Evolutionary conservation across 2,113 vertebrate genomes (phyloP), one percentile per base, ranked within the genome.

Genomic region (Hippocampus barbouri): DNA sequence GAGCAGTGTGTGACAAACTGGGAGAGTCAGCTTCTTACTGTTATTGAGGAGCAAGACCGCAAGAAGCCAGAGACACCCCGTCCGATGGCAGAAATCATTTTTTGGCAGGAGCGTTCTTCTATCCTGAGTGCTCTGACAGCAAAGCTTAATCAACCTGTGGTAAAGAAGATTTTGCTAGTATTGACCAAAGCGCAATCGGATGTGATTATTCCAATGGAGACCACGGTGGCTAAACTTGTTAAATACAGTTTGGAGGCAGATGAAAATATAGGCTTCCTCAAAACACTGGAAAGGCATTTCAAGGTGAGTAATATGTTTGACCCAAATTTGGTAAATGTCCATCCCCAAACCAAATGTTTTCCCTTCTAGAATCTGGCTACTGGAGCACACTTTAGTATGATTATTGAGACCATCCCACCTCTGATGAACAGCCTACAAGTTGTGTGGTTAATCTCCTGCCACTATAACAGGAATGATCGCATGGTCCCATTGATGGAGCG

Each of bases 401-500:
- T 96, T 49, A 69, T 94, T 51, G 91, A 93, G 10, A 94, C 92
- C 14, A 94, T 98, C 66, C 93, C 95, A 5, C 79, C 87, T 1
- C 92, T 99, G 91, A 94, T 99, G 94, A 91, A 88, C 0, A 91
- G 91, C 38, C 85, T 99, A 82, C 88, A 94, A 7, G 90, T 95
- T 82, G 89, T 98, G 51, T 98, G 97, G 96, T 88, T 95, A 66
- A 91, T 96, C 71, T 99, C 97, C 0, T 82, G 88, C 5, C 91
- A 95, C 87, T 98, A 96, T 78, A 97, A 94, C 87, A 94, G 85
- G 38, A 94, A 96, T 0, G 93, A 96, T 30, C 68, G 90, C 20
- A 95, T 99, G 96, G 86, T 93, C 3, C 91, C 94, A 0, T 89
- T 99, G 38, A 90, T 98, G 97, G 95, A 98, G 25, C 86, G 93